Base-by-base conservation (phyloP, 2,797 vertebrate species). In the Myotis daubentonii region DNA sequence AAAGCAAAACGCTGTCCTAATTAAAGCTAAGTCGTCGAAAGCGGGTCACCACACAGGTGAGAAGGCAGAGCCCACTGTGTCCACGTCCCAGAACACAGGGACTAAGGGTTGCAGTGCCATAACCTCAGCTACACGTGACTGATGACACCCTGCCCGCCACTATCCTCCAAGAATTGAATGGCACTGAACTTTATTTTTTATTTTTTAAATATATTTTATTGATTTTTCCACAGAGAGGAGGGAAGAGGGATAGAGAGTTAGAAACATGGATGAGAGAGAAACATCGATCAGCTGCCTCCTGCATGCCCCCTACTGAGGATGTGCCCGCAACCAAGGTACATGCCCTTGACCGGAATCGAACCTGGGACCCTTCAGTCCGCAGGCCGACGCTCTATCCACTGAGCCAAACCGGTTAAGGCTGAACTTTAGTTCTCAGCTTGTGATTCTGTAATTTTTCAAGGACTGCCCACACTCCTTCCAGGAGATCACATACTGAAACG, bases 1-100 rank as follows among this genome's bases (percentile, higher is more conserved):
- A 84, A 95, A 90, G 65, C 36, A 82, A 72, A 66, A 83, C 9
- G 53, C 33, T 70, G 36, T n/a, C 66, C 65, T 30, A 44, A 47
- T 23, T 22, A 91, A 89, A 71, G 72, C 38, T 8, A 66, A 33
- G 41, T 13, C 28, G 11, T n/a, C 22, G 36, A 49, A 38, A 65
- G 65, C 4, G 9, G 25, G 30, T 62, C 47, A 57, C 20, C 9
- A 4, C 8, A 8, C 44, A 33, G 11, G 8, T 1, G 3, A 47
- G 47, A 33, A 36, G 57, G 57, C 17, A 30, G 38, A 51, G 22
- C 30, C 44, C n/a, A 62, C 1, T 0, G 3, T 28, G 60, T 17
- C 62, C n/a, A 44, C 23, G 22, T 53, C 41, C 12, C 4, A 66
- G 33, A 33, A 90, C 62, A 75, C 41, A 17, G 44, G 20, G 68